phyloP scores from a whole-genome alignment of 1,140 invertebrate genomes.

The Camponotus vicinus region DNA sequence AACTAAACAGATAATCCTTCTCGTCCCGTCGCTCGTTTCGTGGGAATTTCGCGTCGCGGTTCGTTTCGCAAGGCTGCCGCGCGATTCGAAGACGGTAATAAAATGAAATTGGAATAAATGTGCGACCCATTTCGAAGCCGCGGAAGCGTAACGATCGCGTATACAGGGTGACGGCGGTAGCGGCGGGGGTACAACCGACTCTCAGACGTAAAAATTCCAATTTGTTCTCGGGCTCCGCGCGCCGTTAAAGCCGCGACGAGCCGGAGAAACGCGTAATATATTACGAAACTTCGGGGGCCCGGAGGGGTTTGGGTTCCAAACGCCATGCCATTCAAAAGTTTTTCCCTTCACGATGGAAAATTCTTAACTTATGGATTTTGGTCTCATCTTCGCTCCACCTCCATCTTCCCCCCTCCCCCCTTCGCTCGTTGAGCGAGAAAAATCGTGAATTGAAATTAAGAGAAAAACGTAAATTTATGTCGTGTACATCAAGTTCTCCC shows the following conservation, averaged over 20 bases:
- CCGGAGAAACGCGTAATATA: constrained; percentile 83
- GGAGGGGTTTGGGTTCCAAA: constrained; percentile 72
- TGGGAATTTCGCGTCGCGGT: constrained; percentile 27
- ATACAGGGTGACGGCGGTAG: not conserved
- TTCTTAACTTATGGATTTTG: constrained; percentile 86
- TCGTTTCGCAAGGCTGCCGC: constrained; percentile 17
- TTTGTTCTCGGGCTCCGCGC: constrained; percentile 79
- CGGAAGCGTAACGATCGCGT: constrained; percentile 52
- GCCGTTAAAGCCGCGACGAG: constrained; percentile 78
- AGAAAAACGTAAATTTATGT: constrained; percentile 17
- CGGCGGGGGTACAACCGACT: constrained; percentile 65
- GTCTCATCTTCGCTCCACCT: constrained; percentile 66
- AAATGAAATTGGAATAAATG: constrained; percentile 60
- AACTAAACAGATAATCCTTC: constrained; percentile 30
- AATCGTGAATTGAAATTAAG: constrained; percentile 66
- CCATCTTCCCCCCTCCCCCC: not conserved
- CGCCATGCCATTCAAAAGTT: constrained; percentile 84
- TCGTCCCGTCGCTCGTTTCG: not conserved
- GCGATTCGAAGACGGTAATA: constrained; percentile 22
- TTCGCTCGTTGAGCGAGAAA: not conserved
- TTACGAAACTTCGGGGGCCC: constrained; percentile 82
- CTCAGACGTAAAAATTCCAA: constrained; percentile 83
- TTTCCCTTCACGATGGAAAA: constrained; percentile 82
- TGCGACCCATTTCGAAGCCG: constrained; percentile 32
- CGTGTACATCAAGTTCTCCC: not conserved